Evolutionary conservation across 2,113 vertebrate genomes (phyloP).

Genomic region (Otus sunia): DNA sequence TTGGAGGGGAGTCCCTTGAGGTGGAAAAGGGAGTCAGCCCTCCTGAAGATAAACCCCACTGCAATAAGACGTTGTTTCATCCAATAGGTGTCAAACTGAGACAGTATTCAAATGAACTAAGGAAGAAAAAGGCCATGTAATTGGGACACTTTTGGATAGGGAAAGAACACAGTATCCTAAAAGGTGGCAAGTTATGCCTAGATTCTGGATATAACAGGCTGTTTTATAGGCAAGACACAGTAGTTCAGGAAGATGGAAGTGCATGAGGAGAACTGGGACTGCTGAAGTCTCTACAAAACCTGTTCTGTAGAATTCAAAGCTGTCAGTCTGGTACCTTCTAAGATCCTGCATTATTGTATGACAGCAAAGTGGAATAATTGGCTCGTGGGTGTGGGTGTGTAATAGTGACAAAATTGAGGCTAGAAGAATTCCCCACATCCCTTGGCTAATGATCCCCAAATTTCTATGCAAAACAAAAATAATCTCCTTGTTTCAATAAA

Average conservation of each 20-base stretch:
- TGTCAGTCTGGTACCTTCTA: slow-evolving; percentile 24
- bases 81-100: not conserved
- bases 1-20: not conserved
- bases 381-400: not conserved
- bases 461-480: slow-evolving; percentile 42
- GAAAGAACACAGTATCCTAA: not conserved
- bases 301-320: slow-evolving; percentile 34
- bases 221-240: not conserved
- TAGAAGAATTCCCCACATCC: slow-evolving; percentile 15
- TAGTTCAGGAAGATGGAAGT: not conserved
- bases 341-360: not conserved
- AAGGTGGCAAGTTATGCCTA: not conserved
- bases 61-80: not conserved
- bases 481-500: not conserved
- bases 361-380: slow-evolving; percentile 39
- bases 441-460: slow-evolving; percentile 2
- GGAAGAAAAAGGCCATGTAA: not conserved
- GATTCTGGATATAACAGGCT: not conserved
- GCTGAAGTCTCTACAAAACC: slow-evolving; percentile 14
- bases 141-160: not conserved
- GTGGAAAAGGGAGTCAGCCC: not conserved
- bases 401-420: slow-evolving; percentile 22
- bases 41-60: not conserved
- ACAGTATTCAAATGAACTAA: not conserved
- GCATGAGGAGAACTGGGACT: not conserved